phyloP scores from a whole-genome alignment of 2,113 vertebrate species.

The Rhombomys opimus region DNA sequence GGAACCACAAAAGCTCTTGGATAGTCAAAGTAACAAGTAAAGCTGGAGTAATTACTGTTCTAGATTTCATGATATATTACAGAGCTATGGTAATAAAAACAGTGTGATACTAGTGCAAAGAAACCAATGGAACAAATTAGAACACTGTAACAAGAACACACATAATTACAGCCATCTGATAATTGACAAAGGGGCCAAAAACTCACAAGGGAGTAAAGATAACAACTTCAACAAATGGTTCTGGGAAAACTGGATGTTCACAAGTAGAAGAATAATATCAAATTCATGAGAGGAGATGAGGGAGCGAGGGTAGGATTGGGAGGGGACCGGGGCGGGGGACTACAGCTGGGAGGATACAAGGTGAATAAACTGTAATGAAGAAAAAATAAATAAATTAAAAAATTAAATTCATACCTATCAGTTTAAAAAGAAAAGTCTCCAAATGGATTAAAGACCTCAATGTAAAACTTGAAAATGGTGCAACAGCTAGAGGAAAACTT shows the following conservation, averaged over 20 bases:
- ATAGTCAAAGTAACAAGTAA: not conserved
- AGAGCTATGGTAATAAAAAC: not conserved
- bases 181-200: not conserved
- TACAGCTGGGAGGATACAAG: no score
- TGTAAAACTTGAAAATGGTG: not conserved
- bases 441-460: not conserved
- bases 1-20: not conserved
- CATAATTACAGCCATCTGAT: not conserved
- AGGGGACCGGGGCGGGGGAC: no score
- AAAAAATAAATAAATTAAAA: no score
- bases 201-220: not conserved
- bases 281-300: no score
- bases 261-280: not conserved
- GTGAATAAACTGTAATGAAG: no score
- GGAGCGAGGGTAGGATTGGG: no score
- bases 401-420: no score
- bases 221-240: not conserved
- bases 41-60: not conserved
- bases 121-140: not conserved
- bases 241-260: not conserved
- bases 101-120: not conserved
- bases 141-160: not conserved
- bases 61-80: not conserved
- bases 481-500: not conserved
- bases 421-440: not conserved